Evolutionary conservation across 2,797 vertebrate genomes (phyloP), one percentile per base, ranked within the genome.

Genomic region (Molossus alvarezi): DNA sequence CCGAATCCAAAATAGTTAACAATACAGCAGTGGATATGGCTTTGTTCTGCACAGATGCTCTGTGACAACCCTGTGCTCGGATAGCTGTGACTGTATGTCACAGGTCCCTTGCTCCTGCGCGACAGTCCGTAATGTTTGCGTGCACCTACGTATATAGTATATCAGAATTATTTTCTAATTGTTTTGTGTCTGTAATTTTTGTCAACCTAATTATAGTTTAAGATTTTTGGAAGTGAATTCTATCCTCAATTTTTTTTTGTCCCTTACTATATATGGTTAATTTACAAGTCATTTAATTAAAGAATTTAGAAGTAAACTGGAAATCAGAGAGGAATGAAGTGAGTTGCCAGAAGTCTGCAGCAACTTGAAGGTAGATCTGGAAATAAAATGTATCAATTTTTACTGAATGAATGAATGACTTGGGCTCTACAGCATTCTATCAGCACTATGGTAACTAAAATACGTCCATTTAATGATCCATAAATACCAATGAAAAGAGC

Each of bases 121-220:
- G 2, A 20, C 33, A 87, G 58, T 45, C 51, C n/a, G 6, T 21
- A 53, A 14, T 17, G 41, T 81, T 93, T 45, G 14, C 48, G 64
- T 91, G 41, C 2, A 79, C 53, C 27, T 85, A 17, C 87, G 88
- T 87, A 57, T 72, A 14, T 58, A 7, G 71, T 72, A 64, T 20
- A 2, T 93, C 71, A 83, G 72, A 65, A 91, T 94, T 81, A 53
- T 91, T 95, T 94, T 95, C 72, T 83, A 80, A 73, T 69, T 71
- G 33, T 37, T 85, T 90, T n/a, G 6, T 71, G 13, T 95, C 33
- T 95, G 10, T 82, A 58, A 12, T 75, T 73, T 79, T 82, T 89
- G 18, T 87, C n/a, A 79, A 41, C 14, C 45, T 84, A 57, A 67
- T 75, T 83, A 25, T 45, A 41, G 76, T 76, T 64, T n/a, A 58